Percentiles rank a stretch among this genome's conserved stretches.
Conservation (phyloP, 1,140 invertebrate genomes). For the Campoletis sonorensis region DNA sequence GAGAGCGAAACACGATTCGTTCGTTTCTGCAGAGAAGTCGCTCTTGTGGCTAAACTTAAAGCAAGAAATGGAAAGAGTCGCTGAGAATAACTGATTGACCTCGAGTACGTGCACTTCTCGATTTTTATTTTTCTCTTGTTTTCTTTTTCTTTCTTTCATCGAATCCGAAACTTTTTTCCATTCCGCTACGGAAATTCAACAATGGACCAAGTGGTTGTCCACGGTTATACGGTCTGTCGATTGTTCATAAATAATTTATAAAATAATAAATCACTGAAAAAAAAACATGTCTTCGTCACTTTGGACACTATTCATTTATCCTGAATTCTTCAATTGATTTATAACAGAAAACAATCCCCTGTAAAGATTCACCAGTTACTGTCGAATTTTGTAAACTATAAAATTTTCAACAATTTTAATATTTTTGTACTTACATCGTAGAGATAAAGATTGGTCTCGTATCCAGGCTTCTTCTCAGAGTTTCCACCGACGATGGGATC, state of each 20-base stretch:
- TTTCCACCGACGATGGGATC: constrained; percentile 78
- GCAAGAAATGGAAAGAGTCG: constrained; percentile 10
- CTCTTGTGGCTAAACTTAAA: constrained; percentile 10
- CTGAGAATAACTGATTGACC: constrained; percentile 29
- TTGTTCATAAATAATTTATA: too few species aligned
- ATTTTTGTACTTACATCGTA: constrained; percentile 80
- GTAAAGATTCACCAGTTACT: too few species aligned
- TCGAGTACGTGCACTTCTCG: constrained; percentile 25
- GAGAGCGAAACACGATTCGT: not conserved
- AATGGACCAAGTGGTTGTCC: not conserved
- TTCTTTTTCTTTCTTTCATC: not conserved
- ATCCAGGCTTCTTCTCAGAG: constrained; percentile 81
- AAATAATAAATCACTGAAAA: not conserved
- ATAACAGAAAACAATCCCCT: too few species aligned
- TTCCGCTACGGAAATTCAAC: not conserved
- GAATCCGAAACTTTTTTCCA: not conserved
- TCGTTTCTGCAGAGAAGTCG: not conserved
- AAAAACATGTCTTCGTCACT: not conserved
- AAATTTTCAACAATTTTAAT: not conserved
- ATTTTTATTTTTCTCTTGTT: not conserved
- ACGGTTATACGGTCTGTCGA: too few species aligned
- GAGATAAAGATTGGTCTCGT: constrained; percentile 85
- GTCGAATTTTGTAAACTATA: too few species aligned
- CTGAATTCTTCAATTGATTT: too few species aligned
- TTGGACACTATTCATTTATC: too few species aligned